Evolutionary conservation across 2,888 invertebrate genomes (phyloP).

Genomic region (Euproctis similis): DNA sequence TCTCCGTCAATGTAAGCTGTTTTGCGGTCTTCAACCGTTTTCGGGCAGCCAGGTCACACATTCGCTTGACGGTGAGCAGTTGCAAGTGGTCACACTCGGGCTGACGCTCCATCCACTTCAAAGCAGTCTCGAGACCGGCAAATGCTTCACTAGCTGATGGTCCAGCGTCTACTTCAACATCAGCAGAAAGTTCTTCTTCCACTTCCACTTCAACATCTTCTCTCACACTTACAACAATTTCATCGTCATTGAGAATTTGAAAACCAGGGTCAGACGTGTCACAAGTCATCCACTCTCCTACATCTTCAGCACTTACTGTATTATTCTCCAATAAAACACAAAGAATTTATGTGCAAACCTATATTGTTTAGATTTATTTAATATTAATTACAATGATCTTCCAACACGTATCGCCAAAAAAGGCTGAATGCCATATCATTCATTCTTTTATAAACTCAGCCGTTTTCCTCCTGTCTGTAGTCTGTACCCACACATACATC

Average conservation of each 20-base stretch:
- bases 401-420: no score
- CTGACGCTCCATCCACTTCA: constrained; percentile 1
- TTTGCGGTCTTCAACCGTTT: background rate
- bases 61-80: background rate
- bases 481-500: no score
- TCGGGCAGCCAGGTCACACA: background rate
- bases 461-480: no score
- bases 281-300: constrained; percentile 13
- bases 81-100: background rate
- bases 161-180: constrained; percentile 1
- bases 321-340: no score
- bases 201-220: constrained; percentile 3
- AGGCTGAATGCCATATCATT: no score
- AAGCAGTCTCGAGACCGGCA: background rate
- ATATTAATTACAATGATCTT: no score
- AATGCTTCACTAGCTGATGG: constrained; percentile 1
- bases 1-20: background rate
- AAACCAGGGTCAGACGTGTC: constrained; percentile 11
- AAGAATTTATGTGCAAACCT: no score
- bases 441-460: no score
- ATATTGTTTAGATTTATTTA: no score
- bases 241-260: constrained; percentile 1
- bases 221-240: background rate
- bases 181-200: constrained; percentile 2
- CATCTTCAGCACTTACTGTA: constrained; percentile 12